Percentiles rank a stretch among this genome's conserved stretches.
These are phyloP conservation scores for Thunnus maccoyii DNA, from an alignment of 2,113 vertebrate genomes.

Conservation along the genomic window DNA sequence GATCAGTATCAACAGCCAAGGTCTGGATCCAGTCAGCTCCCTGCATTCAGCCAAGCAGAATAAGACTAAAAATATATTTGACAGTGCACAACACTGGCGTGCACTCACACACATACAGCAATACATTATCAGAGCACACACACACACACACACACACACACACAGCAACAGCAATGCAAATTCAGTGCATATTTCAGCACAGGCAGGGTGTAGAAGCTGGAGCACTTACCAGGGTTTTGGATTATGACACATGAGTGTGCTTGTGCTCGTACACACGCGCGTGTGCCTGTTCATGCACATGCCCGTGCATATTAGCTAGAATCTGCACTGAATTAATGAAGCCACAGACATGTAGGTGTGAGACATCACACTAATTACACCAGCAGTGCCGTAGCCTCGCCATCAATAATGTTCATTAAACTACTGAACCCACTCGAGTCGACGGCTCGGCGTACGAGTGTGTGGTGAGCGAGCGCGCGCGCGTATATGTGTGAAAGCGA, in stretches of 20 bases:
- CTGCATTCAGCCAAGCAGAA: slow-evolving; percentile 67
- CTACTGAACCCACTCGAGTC: slow-evolving; percentile 61
- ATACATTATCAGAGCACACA: neutral
- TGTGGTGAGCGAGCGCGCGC: slow-evolving; percentile 4
- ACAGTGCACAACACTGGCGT: slow-evolving; percentile 22
- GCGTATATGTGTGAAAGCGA: slow-evolving; percentile 9
- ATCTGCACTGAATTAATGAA: slow-evolving; percentile 64
- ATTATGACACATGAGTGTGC: slow-evolving; percentile 35
- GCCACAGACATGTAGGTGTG: slow-evolving; percentile 69
- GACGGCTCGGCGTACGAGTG: slow-evolving; percentile 30
- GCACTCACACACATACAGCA: slow-evolving; percentile 23
- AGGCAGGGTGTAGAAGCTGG: neutral
- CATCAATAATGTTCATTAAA: slow-evolving; percentile 79
- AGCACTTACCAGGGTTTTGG: slow-evolving; percentile 26
- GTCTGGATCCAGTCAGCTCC: slow-evolving; percentile 78
- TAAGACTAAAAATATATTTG: slow-evolving; percentile 66
- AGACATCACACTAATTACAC: slow-evolving; percentile 71
- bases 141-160: slow-evolving; percentile 4
- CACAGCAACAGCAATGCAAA: slow-evolving; percentile 32
- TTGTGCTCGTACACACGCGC: neutral
- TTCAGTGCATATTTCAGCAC: slow-evolving; percentile 40
- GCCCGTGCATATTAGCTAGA: slow-evolving; percentile 32
- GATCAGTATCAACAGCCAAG: slow-evolving; percentile 72
- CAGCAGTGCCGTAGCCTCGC: slow-evolving; percentile 53
- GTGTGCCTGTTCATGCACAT: neutral